phyloP scores from a whole-genome alignment of 2,888 invertebrate genomes.

The Augochlorella aurata region DNA sequence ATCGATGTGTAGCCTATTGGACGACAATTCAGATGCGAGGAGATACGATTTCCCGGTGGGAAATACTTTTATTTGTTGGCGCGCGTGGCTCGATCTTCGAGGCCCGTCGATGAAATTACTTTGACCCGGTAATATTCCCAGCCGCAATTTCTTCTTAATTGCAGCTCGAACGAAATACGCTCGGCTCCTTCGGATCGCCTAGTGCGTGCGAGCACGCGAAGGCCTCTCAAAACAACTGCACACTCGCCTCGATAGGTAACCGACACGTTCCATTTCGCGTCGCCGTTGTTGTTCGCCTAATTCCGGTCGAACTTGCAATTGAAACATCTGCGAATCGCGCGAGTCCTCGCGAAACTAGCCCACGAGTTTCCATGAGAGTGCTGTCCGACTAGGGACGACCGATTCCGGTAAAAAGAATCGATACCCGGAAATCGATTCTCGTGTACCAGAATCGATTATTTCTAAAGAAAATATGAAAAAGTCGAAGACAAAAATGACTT shows the following conservation, averaged over 20 bases:
- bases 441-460: too few species aligned
- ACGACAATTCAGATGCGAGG: neutral
- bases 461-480: too few species aligned
- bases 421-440: too few species aligned
- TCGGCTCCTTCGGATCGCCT: slow-evolving; percentile 44
- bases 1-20: neutral
- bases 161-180: slow-evolving; percentile 33
- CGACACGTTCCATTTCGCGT: slow-evolving; percentile 41
- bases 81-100: neutral
- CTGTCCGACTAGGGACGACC: too few species aligned
- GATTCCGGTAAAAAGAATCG: too few species aligned
- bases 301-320: slow-evolving; percentile 31
- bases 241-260: slow-evolving; percentile 38
- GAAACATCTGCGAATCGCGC: slow-evolving; percentile 13
- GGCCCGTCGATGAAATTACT: slow-evolving; percentile 31
- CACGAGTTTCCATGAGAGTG: neutral
- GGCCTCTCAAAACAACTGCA: slow-evolving; percentile 50
- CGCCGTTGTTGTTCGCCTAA: slow-evolving; percentile 29
- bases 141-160: slow-evolving; percentile 56
- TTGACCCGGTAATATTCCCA: slow-evolving; percentile 45
- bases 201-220: slow-evolving; percentile 65
- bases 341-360: neutral
- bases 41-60: neutral
- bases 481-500: too few species aligned
- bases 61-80: neutral